Evolutionary conservation across 2,888 invertebrate species (phyloP).

Genomic region (Tipula helvola): DNA sequence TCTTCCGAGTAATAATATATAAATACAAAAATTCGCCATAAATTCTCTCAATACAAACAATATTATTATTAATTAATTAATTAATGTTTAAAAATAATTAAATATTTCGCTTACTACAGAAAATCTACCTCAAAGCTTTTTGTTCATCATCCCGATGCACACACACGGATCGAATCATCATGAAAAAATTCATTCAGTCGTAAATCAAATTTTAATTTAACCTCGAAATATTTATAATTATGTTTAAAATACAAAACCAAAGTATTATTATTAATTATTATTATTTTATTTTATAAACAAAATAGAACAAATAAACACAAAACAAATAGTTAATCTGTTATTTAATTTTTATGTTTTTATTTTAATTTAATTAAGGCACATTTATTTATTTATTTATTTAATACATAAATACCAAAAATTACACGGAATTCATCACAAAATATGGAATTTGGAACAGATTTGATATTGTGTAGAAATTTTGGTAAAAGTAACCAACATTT

Average conservation of each 20-base stretch:
- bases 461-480: too few species aligned
- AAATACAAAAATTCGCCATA: not conserved
- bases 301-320: not conserved
- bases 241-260: not conserved
- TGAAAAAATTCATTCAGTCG: not conserved
- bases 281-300: not conserved
- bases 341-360: not conserved
- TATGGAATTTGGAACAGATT: too few species aligned
- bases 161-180: not conserved
- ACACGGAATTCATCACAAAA: too few species aligned
- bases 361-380: not conserved
- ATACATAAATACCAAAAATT: not conserved
- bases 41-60: not conserved
- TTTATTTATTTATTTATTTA: not conserved
- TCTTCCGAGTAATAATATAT: not conserved
- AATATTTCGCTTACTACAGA: not conserved
- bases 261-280: conserved; percentile 4
- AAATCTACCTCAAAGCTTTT: not conserved
- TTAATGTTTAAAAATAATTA: not conserved
- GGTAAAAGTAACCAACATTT: too few species aligned
- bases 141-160: not conserved
- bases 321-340: not conserved
- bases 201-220: not conserved
- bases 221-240: not conserved
- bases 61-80: not conserved